phyloP scores from a whole-genome alignment of 2,888 invertebrate genomes.

The Caenorhabditis sp. region DNA sequence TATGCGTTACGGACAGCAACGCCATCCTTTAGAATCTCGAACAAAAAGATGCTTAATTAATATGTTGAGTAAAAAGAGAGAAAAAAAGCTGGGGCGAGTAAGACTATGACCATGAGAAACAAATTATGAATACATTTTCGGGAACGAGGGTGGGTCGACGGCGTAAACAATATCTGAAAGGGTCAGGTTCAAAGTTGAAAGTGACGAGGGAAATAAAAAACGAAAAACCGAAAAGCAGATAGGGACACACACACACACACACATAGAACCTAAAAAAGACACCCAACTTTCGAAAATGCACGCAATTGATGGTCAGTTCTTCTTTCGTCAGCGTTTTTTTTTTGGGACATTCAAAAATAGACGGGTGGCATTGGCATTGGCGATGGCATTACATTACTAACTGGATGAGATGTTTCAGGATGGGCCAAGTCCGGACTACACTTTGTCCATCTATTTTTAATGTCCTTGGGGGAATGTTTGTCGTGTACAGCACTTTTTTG shows the following conservation, averaged over 20 bases:
- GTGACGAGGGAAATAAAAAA: no score
- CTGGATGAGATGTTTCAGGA: neutral
- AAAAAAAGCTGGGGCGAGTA: no score
- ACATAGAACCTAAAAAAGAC: neutral
- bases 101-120: neutral
- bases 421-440: neutral
- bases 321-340: no score
- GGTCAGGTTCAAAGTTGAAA: slow-evolving; percentile 33
- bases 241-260: neutral
- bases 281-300: neutral
- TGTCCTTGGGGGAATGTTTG: neutral
- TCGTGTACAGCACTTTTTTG: neutral
- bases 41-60: slow-evolving; percentile 16
- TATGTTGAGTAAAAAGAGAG: neutral
- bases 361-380: neutral
- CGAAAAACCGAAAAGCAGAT: neutral
- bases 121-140: slow-evolving; percentile 1
- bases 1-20: neutral
- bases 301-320: neutral
- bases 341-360: neutral
- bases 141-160: neutral
- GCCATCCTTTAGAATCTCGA: neutral
- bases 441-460: neutral
- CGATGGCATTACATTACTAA: neutral
- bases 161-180: slow-evolving; percentile 15